Evolutionary conservation across 2,113 vertebrate species (phyloP).

Genomic region (Sinocyclocheilus grahami): DNA sequence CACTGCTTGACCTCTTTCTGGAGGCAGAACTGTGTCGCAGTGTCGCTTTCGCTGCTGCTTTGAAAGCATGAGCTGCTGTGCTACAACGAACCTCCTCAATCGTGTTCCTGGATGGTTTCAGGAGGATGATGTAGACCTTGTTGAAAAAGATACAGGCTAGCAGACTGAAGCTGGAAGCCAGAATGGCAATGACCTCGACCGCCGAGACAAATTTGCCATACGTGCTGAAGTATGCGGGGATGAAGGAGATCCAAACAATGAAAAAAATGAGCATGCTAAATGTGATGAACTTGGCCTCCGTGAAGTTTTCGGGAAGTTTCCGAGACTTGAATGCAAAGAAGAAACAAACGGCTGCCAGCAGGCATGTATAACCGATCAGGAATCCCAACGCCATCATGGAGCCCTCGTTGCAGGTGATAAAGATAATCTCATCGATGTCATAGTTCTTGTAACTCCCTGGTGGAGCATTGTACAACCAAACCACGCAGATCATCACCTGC

Average conservation of each 20-base stretch:
- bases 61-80: constrained; percentile 94
- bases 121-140: constrained; percentile 98
- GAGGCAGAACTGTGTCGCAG: constrained; percentile 85
- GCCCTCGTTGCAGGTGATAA: constrained; percentile 95
- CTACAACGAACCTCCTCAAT: constrained; percentile 95
- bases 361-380: constrained; percentile 94
- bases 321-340: constrained; percentile 97
- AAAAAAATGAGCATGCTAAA: constrained; percentile 99
- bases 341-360: constrained; percentile 93
- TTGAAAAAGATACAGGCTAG: constrained; percentile 98
- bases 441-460: constrained; percentile 92
- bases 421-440: constrained; percentile 94
- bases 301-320: constrained; percentile 97
- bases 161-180: constrained; percentile 95
- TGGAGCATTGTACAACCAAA: constrained; percentile 95
- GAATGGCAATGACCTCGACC: constrained; percentile 94
- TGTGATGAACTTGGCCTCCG: constrained; percentile 97
- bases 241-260: constrained; percentile 98
- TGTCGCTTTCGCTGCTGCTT: constrained; percentile 91
- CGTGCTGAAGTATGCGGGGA: constrained; percentile 94
- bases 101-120: constrained; percentile 94
- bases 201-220: constrained; percentile 97
- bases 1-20: constrained; percentile 86
- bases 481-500: constrained; percentile 94
- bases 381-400: constrained; percentile 96